Base-by-base conservation (phyloP, 2,113 vertebrate species). In the Bettongia penicillata region DNA sequence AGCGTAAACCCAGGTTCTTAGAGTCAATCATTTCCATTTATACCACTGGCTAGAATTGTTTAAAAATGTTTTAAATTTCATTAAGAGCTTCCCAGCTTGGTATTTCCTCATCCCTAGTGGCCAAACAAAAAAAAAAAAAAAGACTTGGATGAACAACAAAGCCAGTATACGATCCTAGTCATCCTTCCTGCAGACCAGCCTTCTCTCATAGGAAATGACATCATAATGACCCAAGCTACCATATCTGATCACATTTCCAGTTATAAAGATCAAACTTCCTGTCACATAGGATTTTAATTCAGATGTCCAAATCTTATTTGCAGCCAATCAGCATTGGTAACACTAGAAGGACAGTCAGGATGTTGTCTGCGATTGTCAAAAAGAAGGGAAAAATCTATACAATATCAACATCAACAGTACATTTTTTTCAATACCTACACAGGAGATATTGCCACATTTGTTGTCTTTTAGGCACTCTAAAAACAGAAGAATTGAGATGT, bases 101-200 rank as follows among this genome's bases (percentile, higher is more conserved):
- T 57, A 94, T 95, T 96, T 93, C 94, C 53, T 43, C 37, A 84
- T 49, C 93, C 61, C 51, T 90, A 90, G 47, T 61, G 90, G 91
- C 89, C 92, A 95, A 95, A 94, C 90, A 94, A 97, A 94, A 51
- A 48, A 48, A 48, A 48, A 48, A 48, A 48, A 48, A 96, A 53
- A 93, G 93, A 93, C 93, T 96, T 97, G 92, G 95, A 96, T 51
- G 25, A 90, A 95, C 94, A 97, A 97, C 95, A 97, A 97, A 97
- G 93, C 89, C 24, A 31, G 90, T 68, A n/a, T 24, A 5, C 37
- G 94, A 53, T 26, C 26, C 0, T 6, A 90, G 22, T 49, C 91
- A 93, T 92, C 93, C 90, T 96, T 97, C 93, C 91, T 92, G 7
- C 68, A 97, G 93, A 26, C 10, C 10, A 94, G 92, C 51, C 37